Conservation (phyloP, 2,888 invertebrate genomes). For the Drosophila falleni region DNA sequence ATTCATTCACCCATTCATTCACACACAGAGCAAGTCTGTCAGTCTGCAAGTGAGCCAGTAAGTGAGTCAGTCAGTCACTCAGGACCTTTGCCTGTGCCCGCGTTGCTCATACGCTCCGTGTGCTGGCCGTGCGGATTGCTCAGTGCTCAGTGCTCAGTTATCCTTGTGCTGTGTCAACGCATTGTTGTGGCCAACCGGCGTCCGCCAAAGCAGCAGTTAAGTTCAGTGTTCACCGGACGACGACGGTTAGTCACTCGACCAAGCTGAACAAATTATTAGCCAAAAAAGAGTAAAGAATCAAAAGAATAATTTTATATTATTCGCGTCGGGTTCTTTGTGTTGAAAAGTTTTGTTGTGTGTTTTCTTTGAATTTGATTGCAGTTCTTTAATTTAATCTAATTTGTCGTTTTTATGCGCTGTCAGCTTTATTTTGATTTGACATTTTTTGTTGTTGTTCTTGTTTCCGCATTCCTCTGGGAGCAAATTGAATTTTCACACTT, state of each 20-base stretch:
- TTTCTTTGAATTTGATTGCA: slow-evolving; percentile 27
- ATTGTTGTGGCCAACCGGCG: slow-evolving; percentile 71
- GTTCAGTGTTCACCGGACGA: slow-evolving; percentile 41
- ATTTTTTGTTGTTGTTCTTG: slow-evolving; percentile 28
- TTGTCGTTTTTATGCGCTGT: slow-evolving; percentile 28
- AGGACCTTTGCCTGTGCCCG: slow-evolving; percentile 47
- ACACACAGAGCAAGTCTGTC: slow-evolving; percentile 43
- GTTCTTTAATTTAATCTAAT: slow-evolving; percentile 38
- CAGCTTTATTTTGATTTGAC: slow-evolving; percentile 61
- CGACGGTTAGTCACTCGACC: slow-evolving; percentile 62
- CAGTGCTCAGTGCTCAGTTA: slow-evolving; percentile 63
- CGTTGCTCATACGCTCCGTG: slow-evolving; percentile 76
- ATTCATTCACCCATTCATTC: slow-evolving; percentile 60
- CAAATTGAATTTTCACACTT: slow-evolving; percentile 68
- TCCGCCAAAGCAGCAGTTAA: slow-evolving; percentile 39
- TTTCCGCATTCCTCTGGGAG: slow-evolving; percentile 28
- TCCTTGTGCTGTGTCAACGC: slow-evolving; percentile 77
- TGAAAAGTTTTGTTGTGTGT: slow-evolving; percentile 1
- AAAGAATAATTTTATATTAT: slow-evolving; percentile 2
- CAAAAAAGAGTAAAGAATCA: slow-evolving; percentile 24
- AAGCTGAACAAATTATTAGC: slow-evolving; percentile 11
- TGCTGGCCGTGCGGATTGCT: slow-evolving; percentile 49
- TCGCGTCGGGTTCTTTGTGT: slow-evolving; percentile 9
- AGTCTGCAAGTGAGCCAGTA: slow-evolving; percentile 33
- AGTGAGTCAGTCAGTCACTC: slow-evolving; percentile 49